Evolutionary conservation across 1,140 invertebrate genomes (phyloP).

Genomic region (Galleria mellonella): DNA sequence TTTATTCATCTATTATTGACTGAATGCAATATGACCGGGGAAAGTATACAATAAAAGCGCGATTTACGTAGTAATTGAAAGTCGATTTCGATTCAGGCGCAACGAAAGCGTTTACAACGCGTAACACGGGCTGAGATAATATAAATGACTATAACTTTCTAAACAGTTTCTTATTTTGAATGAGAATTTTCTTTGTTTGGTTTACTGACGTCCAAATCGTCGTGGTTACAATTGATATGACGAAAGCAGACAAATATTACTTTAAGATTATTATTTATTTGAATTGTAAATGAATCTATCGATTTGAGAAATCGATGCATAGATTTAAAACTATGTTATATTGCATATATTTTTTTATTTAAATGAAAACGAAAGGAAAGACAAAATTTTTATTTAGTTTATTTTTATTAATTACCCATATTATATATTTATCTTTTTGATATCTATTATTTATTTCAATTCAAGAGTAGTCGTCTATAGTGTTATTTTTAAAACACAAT

Average conservation of each 20-base stretch:
- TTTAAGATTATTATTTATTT: no score
- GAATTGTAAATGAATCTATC: no score
- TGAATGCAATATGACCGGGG: no score
- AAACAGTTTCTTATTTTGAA: slow-evolving; percentile 26
- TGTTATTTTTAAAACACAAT: no score
- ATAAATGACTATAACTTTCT: slow-evolving; percentile 31
- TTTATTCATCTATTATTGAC: no score
- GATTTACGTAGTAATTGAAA: slow-evolving; percentile 16
- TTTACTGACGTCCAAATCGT: slow-evolving; percentile 5
- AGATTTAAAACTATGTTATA: no score
- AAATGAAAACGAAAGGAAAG: background rate
- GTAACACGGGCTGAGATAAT: slow-evolving; percentile 32
- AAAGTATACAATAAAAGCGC: background rate
- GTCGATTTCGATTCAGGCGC: slow-evolving; percentile 27
- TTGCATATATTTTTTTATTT: background rate
- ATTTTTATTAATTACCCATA: no score
- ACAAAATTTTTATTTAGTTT: background rate
- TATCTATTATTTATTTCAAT: no score
- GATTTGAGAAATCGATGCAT: no score
- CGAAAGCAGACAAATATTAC: background rate
- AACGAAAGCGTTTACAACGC: slow-evolving; percentile 34
- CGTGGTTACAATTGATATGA: background rate
- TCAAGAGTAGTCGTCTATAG: no score
- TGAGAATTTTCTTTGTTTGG: slow-evolving; percentile 16
- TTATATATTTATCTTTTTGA: no score